Evolutionary conservation across 53 echinoderm and acorn worm species (phyloP).

Genomic region (Crossaster papposus): DNA sequence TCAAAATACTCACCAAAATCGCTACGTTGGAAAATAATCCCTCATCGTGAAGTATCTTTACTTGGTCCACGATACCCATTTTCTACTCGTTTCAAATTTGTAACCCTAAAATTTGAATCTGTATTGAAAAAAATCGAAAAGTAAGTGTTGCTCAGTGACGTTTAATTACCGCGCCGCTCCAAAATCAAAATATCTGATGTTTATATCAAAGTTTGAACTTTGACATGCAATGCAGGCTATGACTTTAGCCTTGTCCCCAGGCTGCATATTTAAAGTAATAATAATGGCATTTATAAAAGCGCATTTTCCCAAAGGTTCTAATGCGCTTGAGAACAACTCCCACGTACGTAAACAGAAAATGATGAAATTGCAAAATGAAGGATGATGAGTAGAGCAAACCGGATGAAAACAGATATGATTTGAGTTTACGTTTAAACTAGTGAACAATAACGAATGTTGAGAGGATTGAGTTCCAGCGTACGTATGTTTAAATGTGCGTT

Average conservation of each 20-base stretch:
- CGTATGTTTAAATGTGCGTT: too few species aligned
- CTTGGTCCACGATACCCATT: conserved; percentile 79
- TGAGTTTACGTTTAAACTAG: too few species aligned
- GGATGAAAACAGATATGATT: too few species aligned
- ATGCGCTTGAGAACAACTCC: too few species aligned
- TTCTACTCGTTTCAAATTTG: background rate
- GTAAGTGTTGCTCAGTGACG: background rate
- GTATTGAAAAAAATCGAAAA: background rate
- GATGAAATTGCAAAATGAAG: too few species aligned
- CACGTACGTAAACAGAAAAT: too few species aligned
- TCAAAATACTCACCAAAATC: conserved; percentile 69
- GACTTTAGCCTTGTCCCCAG: background rate
- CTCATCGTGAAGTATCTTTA: conserved; percentile 72
- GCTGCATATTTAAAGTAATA: background rate
- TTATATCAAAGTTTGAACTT: background rate
- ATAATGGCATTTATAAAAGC: too few species aligned
- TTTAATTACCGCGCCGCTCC: conserved; percentile 14
- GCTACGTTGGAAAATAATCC: conserved; percentile 77
- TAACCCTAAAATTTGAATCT: background rate
- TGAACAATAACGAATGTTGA: too few species aligned
- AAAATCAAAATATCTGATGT: background rate
- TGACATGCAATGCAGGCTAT: background rate
- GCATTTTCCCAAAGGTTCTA: too few species aligned
- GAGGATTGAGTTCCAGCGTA: too few species aligned
- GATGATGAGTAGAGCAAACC: too few species aligned